Conservation (phyloP, 2,113 vertebrate genomes). For the Corydoras sp. region DNA sequence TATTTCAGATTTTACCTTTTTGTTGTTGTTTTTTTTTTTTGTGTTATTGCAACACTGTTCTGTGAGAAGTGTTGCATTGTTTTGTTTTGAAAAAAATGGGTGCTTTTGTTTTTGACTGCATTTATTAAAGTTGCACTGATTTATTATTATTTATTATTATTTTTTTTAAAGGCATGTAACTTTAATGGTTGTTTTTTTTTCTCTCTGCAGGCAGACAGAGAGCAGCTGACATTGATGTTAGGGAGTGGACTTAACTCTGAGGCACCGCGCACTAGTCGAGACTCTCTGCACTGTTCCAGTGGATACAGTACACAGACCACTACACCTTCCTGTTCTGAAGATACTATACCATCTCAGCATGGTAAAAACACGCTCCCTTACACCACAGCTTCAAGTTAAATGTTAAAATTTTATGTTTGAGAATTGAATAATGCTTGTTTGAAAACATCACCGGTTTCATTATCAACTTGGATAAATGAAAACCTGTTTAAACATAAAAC, state of each 20-base stretch:
- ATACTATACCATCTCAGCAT: conserved; percentile 72
- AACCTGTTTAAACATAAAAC: no score
- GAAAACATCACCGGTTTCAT: no score
- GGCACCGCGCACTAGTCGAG: conserved; percentile 64
- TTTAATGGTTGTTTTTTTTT: not conserved
- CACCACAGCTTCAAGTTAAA: not conserved
- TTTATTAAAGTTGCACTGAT: not conserved
- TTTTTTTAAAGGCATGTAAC: no score
- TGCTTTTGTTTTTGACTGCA: not conserved
- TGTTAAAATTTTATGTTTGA: no score
- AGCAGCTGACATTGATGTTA: conserved; percentile 66
- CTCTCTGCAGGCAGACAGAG: conserved; percentile 52
- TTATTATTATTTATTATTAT: no score
- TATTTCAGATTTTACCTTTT: no score
- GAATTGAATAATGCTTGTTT: no score
- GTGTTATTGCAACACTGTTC: no score
- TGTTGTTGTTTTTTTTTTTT: no score
- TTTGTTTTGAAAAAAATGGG: no score
- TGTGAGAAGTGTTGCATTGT: no score
- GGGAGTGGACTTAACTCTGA: conserved; percentile 59
- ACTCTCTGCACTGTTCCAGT: conserved; percentile 76
- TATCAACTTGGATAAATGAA: no score
- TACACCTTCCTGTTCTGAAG: conserved; percentile 77
- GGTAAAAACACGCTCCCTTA: conserved; percentile 49
- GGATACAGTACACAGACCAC: conserved; percentile 81